A percentile compares a stretch with the other conserved stretches of the same genome.
phyloP scores from a whole-genome alignment of 2,113 vertebrate genomes.

The Camelus bactrianus region DNA sequence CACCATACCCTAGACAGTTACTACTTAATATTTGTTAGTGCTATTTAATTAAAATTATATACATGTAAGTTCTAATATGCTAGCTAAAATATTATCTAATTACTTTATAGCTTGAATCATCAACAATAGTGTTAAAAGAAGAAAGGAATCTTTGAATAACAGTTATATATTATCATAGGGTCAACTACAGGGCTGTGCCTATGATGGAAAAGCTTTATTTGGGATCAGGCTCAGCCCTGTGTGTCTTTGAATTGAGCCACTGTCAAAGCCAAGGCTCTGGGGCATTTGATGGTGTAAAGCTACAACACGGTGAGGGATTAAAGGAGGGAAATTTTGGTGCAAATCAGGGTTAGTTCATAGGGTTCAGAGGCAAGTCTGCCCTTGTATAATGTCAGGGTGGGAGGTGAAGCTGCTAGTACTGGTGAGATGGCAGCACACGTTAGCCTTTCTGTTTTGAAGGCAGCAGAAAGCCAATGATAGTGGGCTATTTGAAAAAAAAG shows the following conservation, averaged over 20 bases:
- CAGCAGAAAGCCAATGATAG: neutral
- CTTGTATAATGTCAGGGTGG: neutral
- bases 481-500: conserved; percentile 15
- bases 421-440: neutral
- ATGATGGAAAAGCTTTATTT: conserved; percentile 30
- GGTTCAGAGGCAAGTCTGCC: neutral
- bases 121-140: conserved; percentile 4
- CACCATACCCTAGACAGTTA: neutral
- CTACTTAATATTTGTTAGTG: conserved; percentile 13
- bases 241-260: conserved; percentile 46
- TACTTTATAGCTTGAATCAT: neutral
- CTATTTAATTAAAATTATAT: conserved; percentile 40
- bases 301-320: conserved; percentile 35
- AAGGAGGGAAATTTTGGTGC: conserved; percentile 39
- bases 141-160: neutral
- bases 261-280: conserved; percentile 26
- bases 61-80: neutral
- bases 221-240: neutral
- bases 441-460: conserved; percentile 38
- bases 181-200: neutral
- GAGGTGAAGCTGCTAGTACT: conserved; percentile 15
- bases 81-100: conserved; percentile 47
- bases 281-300: conserved; percentile 17
- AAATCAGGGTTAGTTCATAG: conserved; percentile 46
- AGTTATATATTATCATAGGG: neutral